Evolutionary conservation across 2,113 vertebrate species (phyloP).

Genomic region (Pygoscelis adeliae): DNA sequence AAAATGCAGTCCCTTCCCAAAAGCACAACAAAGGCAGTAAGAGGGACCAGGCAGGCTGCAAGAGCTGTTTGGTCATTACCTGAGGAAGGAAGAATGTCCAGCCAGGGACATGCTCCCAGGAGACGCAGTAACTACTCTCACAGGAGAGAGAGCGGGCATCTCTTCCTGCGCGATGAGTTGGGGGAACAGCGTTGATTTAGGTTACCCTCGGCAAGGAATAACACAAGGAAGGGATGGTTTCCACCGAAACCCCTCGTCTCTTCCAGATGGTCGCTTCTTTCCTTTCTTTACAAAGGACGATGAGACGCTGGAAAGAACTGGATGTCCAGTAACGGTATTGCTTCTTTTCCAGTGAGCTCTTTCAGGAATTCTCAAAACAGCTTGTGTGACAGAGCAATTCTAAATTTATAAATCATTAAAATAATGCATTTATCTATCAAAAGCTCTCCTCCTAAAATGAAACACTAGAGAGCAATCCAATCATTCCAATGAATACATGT

Average conservation of each 20-base stretch:
- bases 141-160: background rate
- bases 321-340: background rate
- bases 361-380: background rate
- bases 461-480: conserved; percentile 40
- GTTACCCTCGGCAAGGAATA: background rate
- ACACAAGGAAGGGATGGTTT: background rate
- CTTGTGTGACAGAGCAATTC: background rate
- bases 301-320: background rate
- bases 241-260: background rate
- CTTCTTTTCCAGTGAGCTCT: background rate
- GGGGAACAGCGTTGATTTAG: background rate
- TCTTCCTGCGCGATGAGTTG: background rate
- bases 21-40: background rate
- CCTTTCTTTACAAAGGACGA: background rate
- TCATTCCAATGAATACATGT: background rate
- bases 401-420: conserved; percentile 40
- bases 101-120: background rate
- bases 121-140: background rate
- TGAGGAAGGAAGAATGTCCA: background rate
- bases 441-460: conserved; percentile 16
- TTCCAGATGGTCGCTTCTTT: background rate
- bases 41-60: background rate
- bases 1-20: background rate
- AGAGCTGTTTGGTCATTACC: background rate
- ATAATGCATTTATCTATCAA: conserved; percentile 50